A percentile compares a stretch with the other conserved stretches of the same genome.
Conservation (phyloP, 2,113 vertebrate species). For the Pongo abelii region DNA sequence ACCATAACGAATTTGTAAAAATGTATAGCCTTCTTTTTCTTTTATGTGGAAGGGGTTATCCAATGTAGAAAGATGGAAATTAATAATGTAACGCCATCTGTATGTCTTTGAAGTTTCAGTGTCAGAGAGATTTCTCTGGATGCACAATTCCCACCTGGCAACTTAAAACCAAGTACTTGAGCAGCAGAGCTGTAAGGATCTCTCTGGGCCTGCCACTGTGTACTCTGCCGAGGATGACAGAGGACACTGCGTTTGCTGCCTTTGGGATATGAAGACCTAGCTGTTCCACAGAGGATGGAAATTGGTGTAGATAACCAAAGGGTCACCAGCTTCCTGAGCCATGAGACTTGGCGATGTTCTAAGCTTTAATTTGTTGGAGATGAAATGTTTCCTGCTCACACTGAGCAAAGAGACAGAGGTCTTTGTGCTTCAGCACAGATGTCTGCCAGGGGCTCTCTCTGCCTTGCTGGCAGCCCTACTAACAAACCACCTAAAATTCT, state of each 20-base stretch:
- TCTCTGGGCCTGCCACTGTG: rapidly evolving
- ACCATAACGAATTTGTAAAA: not conserved
- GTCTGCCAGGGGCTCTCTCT: not conserved
- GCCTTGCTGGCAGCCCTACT: not conserved
- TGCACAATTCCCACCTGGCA: not conserved
- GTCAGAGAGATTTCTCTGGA: not conserved
- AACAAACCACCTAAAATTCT: not conserved
- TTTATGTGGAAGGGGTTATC: not conserved
- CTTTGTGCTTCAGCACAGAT: not conserved
- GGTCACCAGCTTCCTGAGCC: not conserved
- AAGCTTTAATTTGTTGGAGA: not conserved
- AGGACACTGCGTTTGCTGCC: not conserved
- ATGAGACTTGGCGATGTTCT: not conserved
- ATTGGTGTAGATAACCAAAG: not conserved
- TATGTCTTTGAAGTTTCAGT: not conserved
- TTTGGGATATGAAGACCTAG: not conserved
- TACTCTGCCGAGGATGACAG: rapidly evolving
- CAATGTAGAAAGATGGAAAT: not conserved
- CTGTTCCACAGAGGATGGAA: not conserved
- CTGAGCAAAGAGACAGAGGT: not conserved
- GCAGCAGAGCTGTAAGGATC: not conserved
- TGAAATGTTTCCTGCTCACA: not conserved
- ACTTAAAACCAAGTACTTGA: not conserved
- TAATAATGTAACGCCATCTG: not conserved
- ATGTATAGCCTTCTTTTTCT: not conserved